Conservation (phyloP, 1,140 invertebrate genomes). For the Oryzaephilus surinamensis region DNA sequence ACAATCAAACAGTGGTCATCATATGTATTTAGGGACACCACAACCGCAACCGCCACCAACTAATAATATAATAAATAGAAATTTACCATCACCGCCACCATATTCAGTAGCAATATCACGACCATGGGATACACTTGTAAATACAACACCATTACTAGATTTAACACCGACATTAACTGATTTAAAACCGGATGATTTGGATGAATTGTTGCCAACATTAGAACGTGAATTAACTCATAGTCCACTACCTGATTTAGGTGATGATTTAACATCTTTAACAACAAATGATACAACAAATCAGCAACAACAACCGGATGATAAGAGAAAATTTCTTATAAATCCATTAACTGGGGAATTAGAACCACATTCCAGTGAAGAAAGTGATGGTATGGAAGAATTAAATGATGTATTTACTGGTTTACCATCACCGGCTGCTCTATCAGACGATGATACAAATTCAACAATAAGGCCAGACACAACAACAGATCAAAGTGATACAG, state of each 20-base stretch:
- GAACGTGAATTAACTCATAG: slow-evolving; percentile 23
- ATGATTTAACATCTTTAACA: slow-evolving; percentile 21
- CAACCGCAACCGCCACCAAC: slow-evolving; percentile 1
- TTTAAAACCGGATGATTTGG: slow-evolving; percentile 45
- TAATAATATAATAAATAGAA: slow-evolving; percentile 9
- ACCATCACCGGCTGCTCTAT: slow-evolving; percentile 25
- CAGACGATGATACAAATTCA: slow-evolving; percentile 32
- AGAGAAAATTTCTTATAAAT: slow-evolving; percentile 72
- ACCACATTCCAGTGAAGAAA: slow-evolving; percentile 50
- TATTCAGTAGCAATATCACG: slow-evolving; percentile 20
- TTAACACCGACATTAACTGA: slow-evolving; percentile 38
- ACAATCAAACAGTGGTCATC: slow-evolving; percentile 8
- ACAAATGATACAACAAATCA: slow-evolving; percentile 19
- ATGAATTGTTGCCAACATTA: slow-evolving; percentile 49
- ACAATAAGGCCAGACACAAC: slow-evolving; percentile 32
- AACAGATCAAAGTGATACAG: slow-evolving; percentile 51
- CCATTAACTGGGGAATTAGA: slow-evolving; percentile 78
- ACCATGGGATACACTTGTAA: slow-evolving; percentile 25
- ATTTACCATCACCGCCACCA: slow-evolving; percentile 18
- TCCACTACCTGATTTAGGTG: slow-evolving; percentile 28
- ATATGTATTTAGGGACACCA: slow-evolving; percentile 2
- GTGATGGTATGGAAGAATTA: slow-evolving; percentile 35
- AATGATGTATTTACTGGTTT: slow-evolving; percentile 31
- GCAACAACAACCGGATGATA: slow-evolving; percentile 37
- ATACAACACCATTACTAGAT: slow-evolving; percentile 25